These are phyloP conservation scores for Allobates femoralis DNA, from an alignment of 2,797 vertebrate genomes.

Conservation along the genomic window DNA sequence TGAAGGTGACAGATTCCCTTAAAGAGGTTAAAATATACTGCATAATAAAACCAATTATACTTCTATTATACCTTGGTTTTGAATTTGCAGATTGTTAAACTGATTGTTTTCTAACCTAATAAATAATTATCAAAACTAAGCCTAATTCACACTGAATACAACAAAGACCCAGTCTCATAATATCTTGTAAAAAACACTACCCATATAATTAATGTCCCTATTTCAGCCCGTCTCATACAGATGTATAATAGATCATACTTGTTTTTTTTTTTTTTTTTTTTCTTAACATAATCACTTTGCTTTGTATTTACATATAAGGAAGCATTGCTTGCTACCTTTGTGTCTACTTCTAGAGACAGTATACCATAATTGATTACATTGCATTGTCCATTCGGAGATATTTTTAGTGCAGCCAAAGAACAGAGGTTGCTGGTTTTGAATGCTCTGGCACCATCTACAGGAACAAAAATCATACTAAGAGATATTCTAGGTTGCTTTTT, in stretches of 20 bases:
- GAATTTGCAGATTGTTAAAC: neutral
- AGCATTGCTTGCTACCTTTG: neutral
- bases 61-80: neutral
- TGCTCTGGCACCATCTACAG: conserved; percentile 33
- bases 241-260: neutral
- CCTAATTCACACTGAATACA: neutral
- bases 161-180: neutral
- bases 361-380: conserved; percentile 9
- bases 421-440: neutral
- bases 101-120: neutral
- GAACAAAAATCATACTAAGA: neutral
- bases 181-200: neutral
- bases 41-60: neutral
- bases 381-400: neutral
- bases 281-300: neutral
- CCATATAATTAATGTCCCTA: neutral
- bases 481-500: neutral
- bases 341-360: neutral
- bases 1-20: too few species aligned
- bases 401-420: neutral
- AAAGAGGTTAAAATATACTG: neutral
- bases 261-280: neutral
- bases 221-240: neutral
- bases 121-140: neutral
- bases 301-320: neutral